phyloP scores from a whole-genome alignment of 2,888 invertebrate species.

The Clitarchus hookeri region DNA sequence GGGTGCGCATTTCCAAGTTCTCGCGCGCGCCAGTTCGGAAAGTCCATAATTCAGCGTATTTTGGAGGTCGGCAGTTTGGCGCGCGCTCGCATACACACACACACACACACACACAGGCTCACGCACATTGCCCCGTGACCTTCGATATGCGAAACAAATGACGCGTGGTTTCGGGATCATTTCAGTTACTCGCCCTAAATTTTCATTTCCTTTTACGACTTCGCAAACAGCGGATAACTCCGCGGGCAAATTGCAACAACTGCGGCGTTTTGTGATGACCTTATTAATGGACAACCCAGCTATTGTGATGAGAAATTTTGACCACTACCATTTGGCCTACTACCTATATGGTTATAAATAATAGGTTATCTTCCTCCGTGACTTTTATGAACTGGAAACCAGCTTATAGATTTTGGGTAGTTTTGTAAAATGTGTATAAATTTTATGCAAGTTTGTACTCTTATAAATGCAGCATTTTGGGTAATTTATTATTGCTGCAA shows the following conservation, averaged over 20 bases:
- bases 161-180: not conserved
- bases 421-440: no score
- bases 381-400: no score
- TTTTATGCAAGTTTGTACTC: no score
- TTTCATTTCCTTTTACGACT: not conserved
- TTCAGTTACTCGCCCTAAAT: not conserved
- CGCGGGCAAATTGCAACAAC: not conserved
- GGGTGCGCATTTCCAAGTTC: not conserved
- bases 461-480: no score
- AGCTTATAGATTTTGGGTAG: no score
- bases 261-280: not conserved
- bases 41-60: not conserved
- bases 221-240: not conserved
- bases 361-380: no score
- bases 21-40: slow-evolving; percentile 9
- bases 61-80: not conserved
- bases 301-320: no score
- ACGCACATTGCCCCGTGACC: not conserved
- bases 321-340: no score
- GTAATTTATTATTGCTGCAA: no score
- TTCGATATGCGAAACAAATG: not conserved
- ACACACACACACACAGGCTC: no score
- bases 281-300: no score
- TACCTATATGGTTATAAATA: no score
- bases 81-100: not conserved